Evolutionary conservation across 2,113 vertebrate species (phyloP), one percentile per base, ranked within the genome.

Genomic region (Caretta caretta): DNA sequence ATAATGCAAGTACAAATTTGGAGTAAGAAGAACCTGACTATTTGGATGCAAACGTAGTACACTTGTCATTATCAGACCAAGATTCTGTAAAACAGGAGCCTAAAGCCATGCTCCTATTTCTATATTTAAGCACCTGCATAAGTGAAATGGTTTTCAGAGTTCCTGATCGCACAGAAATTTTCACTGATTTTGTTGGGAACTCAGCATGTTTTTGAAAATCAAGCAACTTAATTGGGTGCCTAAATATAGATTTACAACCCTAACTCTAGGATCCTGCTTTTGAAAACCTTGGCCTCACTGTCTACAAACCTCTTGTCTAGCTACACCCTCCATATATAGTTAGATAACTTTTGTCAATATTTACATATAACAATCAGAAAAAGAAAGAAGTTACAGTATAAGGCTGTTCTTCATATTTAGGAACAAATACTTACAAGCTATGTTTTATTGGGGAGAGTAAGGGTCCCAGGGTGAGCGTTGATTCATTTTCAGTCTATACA

Each of bases 261-360:
- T 51, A 50, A 35, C 4, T 80, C 31, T 22, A 14, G 38, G 48
- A 6, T 51, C 78, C 29, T 80, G 31, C 27, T 80, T n/a, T 35
- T 35, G 10, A 49, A 80, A 53, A 81, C 6, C 35, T 19, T 51
- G 50, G 50, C 50, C 35, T 53, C 22, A 25, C 35, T 25, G 6
- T 81, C 50, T 81, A 53, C 53, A 80, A 80, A 50, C 19, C 35
- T 51, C 27, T 29, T 79, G 20, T 29, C 31, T 53, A 80, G 19
- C 11, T 53, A n/a, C 3, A 35, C 8, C 9, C 19, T n/a, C 4
- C 65, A 17, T 8, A 85, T 6, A 51, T 54, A 0, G 0, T 29
- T 11, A 31, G 48, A 57, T 22, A 48, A 0, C 0, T 24, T 82
- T 22, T 7, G 53, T 82, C 42, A 86, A 3, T 2, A 1, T 0